phyloP scores from a whole-genome alignment of 2,113 vertebrate genomes.

The Megaleporinus macrocephalus region DNA sequence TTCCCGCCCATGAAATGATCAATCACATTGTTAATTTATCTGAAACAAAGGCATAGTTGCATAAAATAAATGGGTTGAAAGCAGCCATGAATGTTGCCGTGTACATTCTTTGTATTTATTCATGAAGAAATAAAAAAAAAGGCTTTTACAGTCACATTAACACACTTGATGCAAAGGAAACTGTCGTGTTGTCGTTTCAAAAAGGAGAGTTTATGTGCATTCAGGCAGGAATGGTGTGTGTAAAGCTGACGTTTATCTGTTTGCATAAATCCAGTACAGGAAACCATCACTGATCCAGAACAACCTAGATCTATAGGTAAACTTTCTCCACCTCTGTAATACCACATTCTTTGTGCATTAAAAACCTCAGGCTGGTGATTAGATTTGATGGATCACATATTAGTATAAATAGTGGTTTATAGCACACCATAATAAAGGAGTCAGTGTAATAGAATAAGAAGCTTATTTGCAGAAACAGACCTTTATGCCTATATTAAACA shows the following conservation, averaged over 20 bases:
- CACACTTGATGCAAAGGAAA: neutral
- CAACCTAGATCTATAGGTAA: neutral
- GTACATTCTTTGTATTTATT: conserved; percentile 73
- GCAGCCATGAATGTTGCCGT: conserved; percentile 65
- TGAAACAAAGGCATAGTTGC: conserved; percentile 75
- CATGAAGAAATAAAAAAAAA: conserved; percentile 3
- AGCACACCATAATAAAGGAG: neutral
- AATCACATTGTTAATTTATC: conserved; percentile 62
- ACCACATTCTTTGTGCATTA: conserved; percentile 4
- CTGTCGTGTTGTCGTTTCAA: conserved; percentile 1
- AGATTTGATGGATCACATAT: conserved; percentile 1
- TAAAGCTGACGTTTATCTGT: neutral
- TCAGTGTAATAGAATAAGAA: neutral
- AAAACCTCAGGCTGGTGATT: conserved; percentile 5
- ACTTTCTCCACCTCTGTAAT: neutral
- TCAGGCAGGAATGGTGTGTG: neutral
- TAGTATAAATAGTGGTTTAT: neutral
- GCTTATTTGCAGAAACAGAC: neutral
- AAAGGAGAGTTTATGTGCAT: conserved; percentile 10
- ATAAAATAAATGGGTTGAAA: conserved; percentile 65
- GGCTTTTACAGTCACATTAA: neutral
- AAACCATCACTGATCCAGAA: neutral
- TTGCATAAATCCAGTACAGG: conserved; percentile 10
- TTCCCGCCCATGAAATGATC: conserved; percentile 67
- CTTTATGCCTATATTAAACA: neutral